Conservation (phyloP, 2,797 vertebrate genomes). For the Pantherophis vulpinus region DNA sequence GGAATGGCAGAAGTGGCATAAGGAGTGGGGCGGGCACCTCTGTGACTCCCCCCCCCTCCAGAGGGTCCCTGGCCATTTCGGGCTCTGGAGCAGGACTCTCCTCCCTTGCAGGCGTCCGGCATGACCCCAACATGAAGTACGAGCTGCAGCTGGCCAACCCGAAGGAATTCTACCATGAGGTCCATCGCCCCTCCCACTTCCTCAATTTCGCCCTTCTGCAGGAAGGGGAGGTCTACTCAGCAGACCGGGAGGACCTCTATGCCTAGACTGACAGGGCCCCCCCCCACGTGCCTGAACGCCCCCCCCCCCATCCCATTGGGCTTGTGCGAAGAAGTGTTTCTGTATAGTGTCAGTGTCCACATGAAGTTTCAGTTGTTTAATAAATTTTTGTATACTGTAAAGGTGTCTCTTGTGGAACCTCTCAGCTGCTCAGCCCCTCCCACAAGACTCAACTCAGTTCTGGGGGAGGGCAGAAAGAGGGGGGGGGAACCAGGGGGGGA, state of each 20-base stretch:
- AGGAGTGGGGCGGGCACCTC: background rate
- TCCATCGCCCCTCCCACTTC: constrained; percentile 97
- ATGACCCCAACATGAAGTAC: constrained; percentile 99
- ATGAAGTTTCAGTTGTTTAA: background rate
- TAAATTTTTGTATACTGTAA: background rate
- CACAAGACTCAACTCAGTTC: background rate
- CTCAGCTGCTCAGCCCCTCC: background rate
- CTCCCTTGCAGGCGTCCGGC: constrained; percentile 84
- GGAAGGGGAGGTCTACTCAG: constrained; percentile 97
- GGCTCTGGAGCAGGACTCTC: background rate
- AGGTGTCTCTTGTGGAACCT: background rate
- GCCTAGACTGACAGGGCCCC: constrained; percentile 63
- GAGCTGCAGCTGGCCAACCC: constrained; percentile 97
- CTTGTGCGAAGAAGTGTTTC: background rate
- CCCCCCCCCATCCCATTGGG: background rate
- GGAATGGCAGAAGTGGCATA: background rate
- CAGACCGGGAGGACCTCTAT: constrained; percentile 94
- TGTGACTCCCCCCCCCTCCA: background rate
- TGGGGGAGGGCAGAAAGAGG: background rate
- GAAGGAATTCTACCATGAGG: constrained; percentile 99
- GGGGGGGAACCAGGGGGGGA: background rate
- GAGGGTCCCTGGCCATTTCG: fast-evolving
- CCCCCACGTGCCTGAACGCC: no score
- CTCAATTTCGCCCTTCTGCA: constrained; percentile 97
- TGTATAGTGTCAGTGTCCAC: background rate